These are phyloP conservation scores for Onchidella celtica DNA, from an alignment of 2,888 invertebrate genomes.

Conservation along the genomic window DNA sequence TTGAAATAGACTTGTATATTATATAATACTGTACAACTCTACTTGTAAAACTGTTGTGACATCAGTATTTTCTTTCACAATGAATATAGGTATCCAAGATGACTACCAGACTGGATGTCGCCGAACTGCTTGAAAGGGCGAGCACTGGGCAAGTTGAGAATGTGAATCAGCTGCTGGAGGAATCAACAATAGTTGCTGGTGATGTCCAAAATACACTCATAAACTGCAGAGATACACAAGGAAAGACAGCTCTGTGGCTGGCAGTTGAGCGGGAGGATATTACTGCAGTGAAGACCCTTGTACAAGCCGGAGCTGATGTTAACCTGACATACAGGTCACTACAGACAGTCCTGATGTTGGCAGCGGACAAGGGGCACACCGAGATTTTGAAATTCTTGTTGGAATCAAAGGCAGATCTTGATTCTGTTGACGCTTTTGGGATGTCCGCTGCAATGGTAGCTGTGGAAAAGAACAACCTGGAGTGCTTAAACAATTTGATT, in stretches of 20 bases:
- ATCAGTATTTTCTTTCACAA: too few species aligned
- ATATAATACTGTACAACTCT: too few species aligned
- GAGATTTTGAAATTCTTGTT: background rate
- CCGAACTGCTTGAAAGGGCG: slow-evolving; percentile 7
- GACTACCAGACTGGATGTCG: background rate
- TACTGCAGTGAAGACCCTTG: background rate
- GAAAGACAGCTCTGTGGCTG: slow-evolving; percentile 31
- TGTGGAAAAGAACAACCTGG: slow-evolving; percentile 7
- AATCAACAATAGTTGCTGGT: background rate
- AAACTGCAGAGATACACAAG: background rate
- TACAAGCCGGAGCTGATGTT: slow-evolving; percentile 28
- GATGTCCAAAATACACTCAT: background rate
- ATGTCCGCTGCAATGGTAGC: slow-evolving; percentile 30
- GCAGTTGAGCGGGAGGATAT: background rate
- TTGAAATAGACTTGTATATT: too few species aligned
- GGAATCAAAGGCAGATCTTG: slow-evolving; percentile 16
- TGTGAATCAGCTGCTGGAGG: background rate
- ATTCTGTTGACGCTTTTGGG: slow-evolving; percentile 24
- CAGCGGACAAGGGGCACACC: background rate
- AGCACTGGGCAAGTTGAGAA: background rate
- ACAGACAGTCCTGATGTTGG: slow-evolving; percentile 27
- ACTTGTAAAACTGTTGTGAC: too few species aligned
- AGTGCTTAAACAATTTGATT: background rate
- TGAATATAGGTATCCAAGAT: background rate
- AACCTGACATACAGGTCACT: slow-evolving; percentile 1